Conservation (phyloP, 2,888 invertebrate species). For the Eupithecia subfuscata region DNA sequence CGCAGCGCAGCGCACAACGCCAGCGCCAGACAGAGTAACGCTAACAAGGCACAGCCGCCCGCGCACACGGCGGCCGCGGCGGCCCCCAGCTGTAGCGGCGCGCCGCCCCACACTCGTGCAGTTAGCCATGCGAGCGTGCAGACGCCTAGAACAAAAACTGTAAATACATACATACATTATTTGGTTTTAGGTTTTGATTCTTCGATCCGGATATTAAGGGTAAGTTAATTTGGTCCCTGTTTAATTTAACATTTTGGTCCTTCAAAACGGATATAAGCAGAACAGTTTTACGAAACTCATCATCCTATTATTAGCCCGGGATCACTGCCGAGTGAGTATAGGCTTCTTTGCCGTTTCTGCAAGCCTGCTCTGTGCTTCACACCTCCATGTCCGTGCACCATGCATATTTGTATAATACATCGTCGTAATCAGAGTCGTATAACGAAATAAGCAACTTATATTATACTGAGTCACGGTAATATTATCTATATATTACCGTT, state of each 20-base stretch:
- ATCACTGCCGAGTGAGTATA: background rate
- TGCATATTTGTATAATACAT: too few relatives aligned
- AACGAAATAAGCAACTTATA: too few relatives aligned
- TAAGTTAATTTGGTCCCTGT: background rate
- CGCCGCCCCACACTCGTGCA: conserved; percentile 87
- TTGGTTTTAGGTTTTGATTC: background rate
- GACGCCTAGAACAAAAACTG: conserved; percentile 76
- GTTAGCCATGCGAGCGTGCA: conserved; percentile 87
- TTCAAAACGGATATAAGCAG: background rate
- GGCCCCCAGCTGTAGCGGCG: conserved; percentile 79
- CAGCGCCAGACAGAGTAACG: conserved; percentile 87
- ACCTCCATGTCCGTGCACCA: too few relatives aligned
- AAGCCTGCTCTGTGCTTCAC: too few relatives aligned
- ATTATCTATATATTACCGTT: too few relatives aligned
- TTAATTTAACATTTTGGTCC: background rate
- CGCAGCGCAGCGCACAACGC: conserved; percentile 87
- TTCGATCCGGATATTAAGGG: background rate
- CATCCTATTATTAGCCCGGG: background rate
- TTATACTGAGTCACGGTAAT: too few relatives aligned
- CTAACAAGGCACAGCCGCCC: conserved; percentile 87
- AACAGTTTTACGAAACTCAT: background rate
- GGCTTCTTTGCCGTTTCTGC: too few relatives aligned
- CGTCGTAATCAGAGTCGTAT: too few relatives aligned
- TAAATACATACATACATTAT: background rate
- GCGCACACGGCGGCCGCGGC: conserved; percentile 87